These are phyloP conservation scores for Leptoclinus maculatus DNA, from an alignment of 2,797 vertebrate species.

Conservation along the genomic window DNA sequence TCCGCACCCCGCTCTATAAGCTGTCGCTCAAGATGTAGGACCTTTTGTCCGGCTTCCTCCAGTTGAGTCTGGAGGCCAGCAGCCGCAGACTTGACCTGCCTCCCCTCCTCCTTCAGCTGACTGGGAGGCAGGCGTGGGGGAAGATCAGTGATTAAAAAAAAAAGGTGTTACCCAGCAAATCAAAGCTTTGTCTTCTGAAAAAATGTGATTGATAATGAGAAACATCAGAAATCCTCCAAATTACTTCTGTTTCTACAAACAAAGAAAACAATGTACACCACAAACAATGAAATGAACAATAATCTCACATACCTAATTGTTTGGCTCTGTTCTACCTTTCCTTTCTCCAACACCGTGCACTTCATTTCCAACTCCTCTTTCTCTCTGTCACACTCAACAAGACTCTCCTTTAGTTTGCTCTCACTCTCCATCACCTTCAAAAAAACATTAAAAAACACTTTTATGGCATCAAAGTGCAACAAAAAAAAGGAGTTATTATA, in stretches of 20 bases:
- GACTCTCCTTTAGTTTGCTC: constrained; percentile 74
- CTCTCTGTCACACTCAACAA: constrained; percentile 82
- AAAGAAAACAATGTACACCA: rapidly evolving
- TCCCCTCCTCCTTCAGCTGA: constrained; percentile 83
- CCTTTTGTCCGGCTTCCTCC: constrained; percentile 75
- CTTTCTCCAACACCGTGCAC: constrained; percentile 59
- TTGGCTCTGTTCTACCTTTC: constrained; percentile 60
- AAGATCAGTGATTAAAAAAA: neutral
- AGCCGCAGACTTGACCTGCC: constrained; percentile 71
- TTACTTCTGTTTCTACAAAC: neutral
- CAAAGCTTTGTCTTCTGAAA: neutral
- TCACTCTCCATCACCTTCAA: constrained; percentile 76
- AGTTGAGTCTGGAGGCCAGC: constrained; percentile 80
- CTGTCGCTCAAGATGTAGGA: constrained; percentile 82
- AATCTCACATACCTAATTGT: constrained; percentile 56
- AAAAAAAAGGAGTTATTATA: no score
- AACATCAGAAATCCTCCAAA: neutral
- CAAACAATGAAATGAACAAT: rapidly evolving
- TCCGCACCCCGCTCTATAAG: constrained; percentile 77
- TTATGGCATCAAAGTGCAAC: neutral
- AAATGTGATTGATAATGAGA: neutral
- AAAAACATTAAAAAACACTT: neutral
- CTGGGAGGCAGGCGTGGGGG: constrained; percentile 62
- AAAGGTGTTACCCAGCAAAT: neutral
- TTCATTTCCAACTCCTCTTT: constrained; percentile 81